Evolutionary conservation across 2,113 vertebrate species (phyloP).

Genomic region (Agelaius phoeniceus): DNA sequence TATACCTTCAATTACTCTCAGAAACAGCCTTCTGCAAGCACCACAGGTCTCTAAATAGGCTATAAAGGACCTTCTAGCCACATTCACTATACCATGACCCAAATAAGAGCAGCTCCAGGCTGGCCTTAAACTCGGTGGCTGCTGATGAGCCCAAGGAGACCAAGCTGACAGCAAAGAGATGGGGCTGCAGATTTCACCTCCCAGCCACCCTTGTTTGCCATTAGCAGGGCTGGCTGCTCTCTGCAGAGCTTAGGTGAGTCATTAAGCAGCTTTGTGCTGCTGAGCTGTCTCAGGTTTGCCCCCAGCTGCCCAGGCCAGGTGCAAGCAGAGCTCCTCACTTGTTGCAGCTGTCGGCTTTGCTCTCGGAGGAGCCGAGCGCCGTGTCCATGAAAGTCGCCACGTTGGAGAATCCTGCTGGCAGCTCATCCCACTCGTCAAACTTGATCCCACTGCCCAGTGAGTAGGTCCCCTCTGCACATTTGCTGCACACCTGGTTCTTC

Average conservation of each 20-base stretch:
- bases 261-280: background rate
- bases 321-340: constrained; percentile 77
- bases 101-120: background rate
- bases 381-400: constrained; percentile 89
- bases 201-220: background rate
- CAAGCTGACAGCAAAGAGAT: background rate
- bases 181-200: background rate
- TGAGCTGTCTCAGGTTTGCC: background rate
- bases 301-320: background rate
- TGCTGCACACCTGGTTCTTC: constrained; percentile 92
- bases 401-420: constrained; percentile 92
- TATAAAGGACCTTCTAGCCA: background rate
- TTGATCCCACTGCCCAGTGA: constrained; percentile 94
- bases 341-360: constrained; percentile 81
- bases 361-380: constrained; percentile 67
- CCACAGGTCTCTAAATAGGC: background rate
- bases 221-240: background rate
- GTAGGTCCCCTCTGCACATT: constrained; percentile 91
- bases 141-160: background rate
- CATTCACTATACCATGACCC: background rate
- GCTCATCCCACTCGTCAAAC: constrained; percentile 94
- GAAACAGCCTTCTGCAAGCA: background rate
- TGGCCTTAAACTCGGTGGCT: background rate
- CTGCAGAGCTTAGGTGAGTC: background rate
- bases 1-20: background rate